Base-by-base conservation (phyloP, 2,113 vertebrate species). In the Beaufortia kweichowensis region DNA sequence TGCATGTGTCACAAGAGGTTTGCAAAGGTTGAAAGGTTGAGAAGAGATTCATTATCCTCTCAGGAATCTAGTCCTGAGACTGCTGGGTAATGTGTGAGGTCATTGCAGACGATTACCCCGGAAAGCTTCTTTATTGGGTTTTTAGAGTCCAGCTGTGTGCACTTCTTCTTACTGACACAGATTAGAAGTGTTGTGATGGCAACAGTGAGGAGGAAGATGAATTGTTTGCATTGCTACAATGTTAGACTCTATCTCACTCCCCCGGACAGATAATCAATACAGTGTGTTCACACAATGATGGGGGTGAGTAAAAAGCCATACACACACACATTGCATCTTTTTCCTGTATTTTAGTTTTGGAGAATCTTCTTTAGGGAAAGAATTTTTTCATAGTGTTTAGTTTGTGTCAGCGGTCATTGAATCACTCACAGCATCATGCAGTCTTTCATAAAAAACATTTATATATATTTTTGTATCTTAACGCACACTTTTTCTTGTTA, bases 211-310 rank as follows among this genome's bases (percentile, higher is more conserved):
- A n/a, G 39, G 61, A 41, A 48, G 55, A 70, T 50, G 23, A 61
- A 50, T 70, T 46, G 71, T 74, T 41, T 48, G 65, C 39, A 60
- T 50, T 29, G 23, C 56, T 74, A 61, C 57, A 48, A 29, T 17
- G 19, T 26, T 46, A 17, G 57, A 62, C 41, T 35, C 41, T 48
- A 5, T 63, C 15, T 19, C 50, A 19, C 12, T 11, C 53, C 29
- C n/a, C 33, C 7, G 39, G 75, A 77, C 62, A 59, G 70, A 75
- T 76, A 72, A 63, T 76, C 82, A 60, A 78, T 85, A 80, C 71
- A 60, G n/a, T 26, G 48, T 50, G 50, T 78, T 43, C 43, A 62
- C 33, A 69, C 2, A 57, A 61, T 74, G 56, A 74, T 61, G 56
- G 56, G 6, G 6, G 48, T 53, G 19, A n/a, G 6, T n/a, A 53